Evolutionary conservation across 2,888 invertebrate species (phyloP).

Genomic region (Candidula unifasciata): DNA sequence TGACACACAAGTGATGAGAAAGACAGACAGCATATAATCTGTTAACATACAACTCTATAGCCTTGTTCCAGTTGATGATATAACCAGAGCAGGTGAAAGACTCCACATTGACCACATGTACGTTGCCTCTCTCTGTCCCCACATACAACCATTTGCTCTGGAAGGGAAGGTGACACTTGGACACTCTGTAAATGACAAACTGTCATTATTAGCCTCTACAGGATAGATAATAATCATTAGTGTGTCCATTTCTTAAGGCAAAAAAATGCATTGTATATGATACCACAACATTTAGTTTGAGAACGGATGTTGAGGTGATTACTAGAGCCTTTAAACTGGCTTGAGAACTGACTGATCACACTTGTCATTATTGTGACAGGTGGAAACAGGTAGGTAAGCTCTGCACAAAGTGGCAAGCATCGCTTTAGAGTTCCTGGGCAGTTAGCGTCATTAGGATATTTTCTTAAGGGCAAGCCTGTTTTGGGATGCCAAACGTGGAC

Average conservation of each 20-base stretch:
- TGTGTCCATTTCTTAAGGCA: too few relatives aligned
- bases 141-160: slow-evolving; percentile 99
- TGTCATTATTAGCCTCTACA: neutral
- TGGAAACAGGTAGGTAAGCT: neutral
- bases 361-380: neutral
- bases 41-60: slow-evolving; percentile 93
- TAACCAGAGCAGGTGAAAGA: slow-evolving; percentile 97
- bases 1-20: neutral
- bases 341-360: neutral
- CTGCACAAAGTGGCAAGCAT: too few relatives aligned
- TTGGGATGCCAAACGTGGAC: too few relatives aligned
- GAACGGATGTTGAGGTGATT: too few relatives aligned
- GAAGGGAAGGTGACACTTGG: slow-evolving; percentile 94
- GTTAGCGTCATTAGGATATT: too few relatives aligned
- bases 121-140: slow-evolving; percentile 98
- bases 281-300: too few relatives aligned
- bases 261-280: too few relatives aligned
- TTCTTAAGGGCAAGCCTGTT: too few relatives aligned
- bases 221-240: neutral
- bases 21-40: too few relatives aligned
- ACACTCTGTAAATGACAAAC: slow-evolving; percentile 85
- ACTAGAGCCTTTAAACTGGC: neutral
- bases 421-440: too few relatives aligned
- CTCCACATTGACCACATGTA: slow-evolving; percentile 97
- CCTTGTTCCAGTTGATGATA: slow-evolving; percentile 99